Conservation (phyloP, 1,140 invertebrate genomes). For the Meloidogyne exigua region DNA sequence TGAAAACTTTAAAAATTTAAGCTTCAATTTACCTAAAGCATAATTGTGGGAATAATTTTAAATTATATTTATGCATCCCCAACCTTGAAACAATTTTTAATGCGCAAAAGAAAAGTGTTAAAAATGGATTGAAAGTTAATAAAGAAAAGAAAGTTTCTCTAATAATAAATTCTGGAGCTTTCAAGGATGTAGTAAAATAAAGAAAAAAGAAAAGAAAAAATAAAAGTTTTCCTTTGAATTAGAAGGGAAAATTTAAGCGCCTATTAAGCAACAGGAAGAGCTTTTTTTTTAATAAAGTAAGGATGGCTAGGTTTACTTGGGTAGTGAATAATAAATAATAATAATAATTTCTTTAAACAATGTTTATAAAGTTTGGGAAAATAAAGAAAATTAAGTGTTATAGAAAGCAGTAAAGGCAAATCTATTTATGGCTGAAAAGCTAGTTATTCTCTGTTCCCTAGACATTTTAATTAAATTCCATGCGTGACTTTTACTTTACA, state of each 20-base stretch:
- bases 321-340: neutral
- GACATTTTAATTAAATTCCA: too few relatives aligned
- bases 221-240: neutral
- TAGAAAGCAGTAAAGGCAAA: too few relatives aligned
- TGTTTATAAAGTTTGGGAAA: too few relatives aligned
- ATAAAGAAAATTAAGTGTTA: too few relatives aligned
- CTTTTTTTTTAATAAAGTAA: conserved; percentile 1
- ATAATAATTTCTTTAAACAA: neutral
- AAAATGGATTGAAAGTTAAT: neutral
- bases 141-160: neutral
- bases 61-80: neutral
- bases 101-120: neutral
- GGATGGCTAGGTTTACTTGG: neutral
- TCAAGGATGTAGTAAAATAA: neutral
- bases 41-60: too few relatives aligned
- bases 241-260: neutral
- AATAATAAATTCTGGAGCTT: conserved; percentile 1
- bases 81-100: neutral
- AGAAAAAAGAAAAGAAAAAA: neutral
- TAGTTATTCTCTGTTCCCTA: too few relatives aligned
- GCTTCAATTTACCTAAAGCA: too few relatives aligned
- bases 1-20: too few relatives aligned
- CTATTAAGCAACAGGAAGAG: neutral
- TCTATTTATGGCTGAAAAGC: too few relatives aligned
- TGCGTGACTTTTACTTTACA: too few relatives aligned